Conservation (phyloP, 2,113 vertebrate species). For the Euleptes europaea region DNA sequence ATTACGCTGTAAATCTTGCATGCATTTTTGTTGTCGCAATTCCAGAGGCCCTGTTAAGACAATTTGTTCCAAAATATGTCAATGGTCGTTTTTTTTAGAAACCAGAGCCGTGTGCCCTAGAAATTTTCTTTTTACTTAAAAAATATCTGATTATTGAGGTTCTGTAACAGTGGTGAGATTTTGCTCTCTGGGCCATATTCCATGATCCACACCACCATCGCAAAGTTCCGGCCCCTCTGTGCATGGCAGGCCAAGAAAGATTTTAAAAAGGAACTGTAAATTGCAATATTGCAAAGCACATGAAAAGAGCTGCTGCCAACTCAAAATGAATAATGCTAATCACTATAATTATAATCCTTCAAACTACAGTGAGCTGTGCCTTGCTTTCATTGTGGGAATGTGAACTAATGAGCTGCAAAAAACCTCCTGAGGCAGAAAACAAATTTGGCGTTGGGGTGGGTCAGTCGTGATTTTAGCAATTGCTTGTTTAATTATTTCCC, state of each 20-base stretch:
- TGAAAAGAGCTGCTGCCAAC: conserved; percentile 51
- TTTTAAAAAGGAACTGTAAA: conserved; percentile 54
- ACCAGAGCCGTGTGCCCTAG: not conserved
- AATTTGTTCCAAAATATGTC: not conserved
- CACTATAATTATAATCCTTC: conserved; percentile 39
- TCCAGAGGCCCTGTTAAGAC: not conserved
- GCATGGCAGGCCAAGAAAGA: conserved; percentile 49
- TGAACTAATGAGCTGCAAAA: conserved; percentile 42
- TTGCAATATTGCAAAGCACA: conserved; percentile 20
- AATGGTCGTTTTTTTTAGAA: not conserved
- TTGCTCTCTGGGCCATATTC: conserved; percentile 6
- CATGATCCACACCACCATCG: not conserved
- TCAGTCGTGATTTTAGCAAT: conserved; percentile 55
- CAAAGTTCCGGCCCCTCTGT: not conserved
- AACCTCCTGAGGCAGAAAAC: conserved; percentile 34
- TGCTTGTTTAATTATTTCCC: conserved; percentile 51
- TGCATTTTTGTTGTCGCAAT: not conserved
- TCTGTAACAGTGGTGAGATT: not conserved
- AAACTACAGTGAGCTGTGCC: conserved; percentile 29
- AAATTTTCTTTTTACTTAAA: not conserved
- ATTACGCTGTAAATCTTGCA: not conserved
- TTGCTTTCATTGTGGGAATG: conserved; percentile 44
- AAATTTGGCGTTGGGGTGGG: conserved; percentile 43
- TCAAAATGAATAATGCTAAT: conserved; percentile 59
- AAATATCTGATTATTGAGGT: not conserved